Base-by-base conservation (phyloP, 2,113 vertebrate genomes). In the Malaclemys terrapin region DNA sequence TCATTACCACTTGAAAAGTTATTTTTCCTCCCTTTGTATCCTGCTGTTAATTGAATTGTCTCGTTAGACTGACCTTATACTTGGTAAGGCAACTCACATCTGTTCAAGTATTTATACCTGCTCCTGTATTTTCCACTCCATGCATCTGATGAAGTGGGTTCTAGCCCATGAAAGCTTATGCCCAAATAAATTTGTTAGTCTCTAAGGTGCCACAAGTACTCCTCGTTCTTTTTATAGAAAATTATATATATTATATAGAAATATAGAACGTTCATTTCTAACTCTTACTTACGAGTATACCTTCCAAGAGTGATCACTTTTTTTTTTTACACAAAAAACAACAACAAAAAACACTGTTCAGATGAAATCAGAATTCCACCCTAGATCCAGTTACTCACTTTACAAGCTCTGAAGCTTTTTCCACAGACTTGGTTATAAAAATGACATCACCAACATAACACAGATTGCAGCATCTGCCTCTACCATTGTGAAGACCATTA, bases 381-480 rank as follows among this genome's bases (percentile, higher is more conserved):
- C 38, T 27, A 59, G 53, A 96, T 93, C 95, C n/a, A 53, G 57
- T 27, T 83, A 90, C 62, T 80, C 47, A 38, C 14, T 96, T 87
- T 87, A 90, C 14, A 72, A 91, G 82, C 24, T 95, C 13, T 27
- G 89, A 91, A 93, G 31, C 50, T 69, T 93, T 72, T 85, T 87
- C 69, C 87, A 93, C 75, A 88, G 87, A 84, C 20, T 87, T 83
- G 7, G 83, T 84, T 95, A 83, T 47, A 96, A 89, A 53, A 91
- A 96, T 88, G 62, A 94, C 87, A 95, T 95, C 31, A 96, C 49
- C 85, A 79, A 35, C 54, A 11, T 3, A 94, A 92, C 2, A 53
- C 81, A 91, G n/a, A 93, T 45, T 86, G 84, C 75, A 91, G 93
- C 92, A 92, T 27, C 88, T 95, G 69, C 81, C 47, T 90, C 52